These are phyloP conservation scores for Trichopria drosophilae DNA, from an alignment of 2,888 invertebrate species.

Conservation along the genomic window DNA sequence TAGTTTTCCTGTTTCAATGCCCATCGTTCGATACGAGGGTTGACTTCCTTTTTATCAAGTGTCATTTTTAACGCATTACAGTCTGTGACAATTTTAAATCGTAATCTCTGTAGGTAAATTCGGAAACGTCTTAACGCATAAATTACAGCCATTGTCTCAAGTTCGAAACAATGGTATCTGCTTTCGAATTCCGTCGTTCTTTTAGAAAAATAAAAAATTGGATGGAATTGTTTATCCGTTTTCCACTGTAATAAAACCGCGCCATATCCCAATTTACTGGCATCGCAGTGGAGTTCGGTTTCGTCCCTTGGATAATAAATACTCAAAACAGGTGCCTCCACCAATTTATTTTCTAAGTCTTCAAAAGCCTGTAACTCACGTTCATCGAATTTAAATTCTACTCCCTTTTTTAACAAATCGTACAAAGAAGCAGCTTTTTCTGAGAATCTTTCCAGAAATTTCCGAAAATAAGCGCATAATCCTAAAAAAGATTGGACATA, in stretches of 20 bases:
- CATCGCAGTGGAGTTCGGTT: constrained; percentile 25
- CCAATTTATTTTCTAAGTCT: too few species aligned
- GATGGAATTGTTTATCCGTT: constrained; percentile 35
- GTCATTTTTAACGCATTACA: constrained; percentile 38
- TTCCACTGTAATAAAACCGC: constrained; percentile 15
- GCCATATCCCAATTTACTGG: constrained; percentile 32
- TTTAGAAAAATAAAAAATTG: constrained; percentile 18
- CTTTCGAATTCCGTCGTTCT: constrained; percentile 9
- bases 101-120: constrained; percentile 36
- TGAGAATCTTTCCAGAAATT: not conserved
- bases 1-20: constrained; percentile 30
- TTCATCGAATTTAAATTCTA: not conserved
- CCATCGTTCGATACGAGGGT: constrained; percentile 34
- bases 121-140: constrained; percentile 35
- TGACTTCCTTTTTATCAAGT: constrained; percentile 34
- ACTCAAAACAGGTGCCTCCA: constrained; percentile 6
- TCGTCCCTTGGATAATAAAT: constrained; percentile 12
- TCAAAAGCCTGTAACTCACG: not conserved
- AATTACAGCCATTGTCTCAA: constrained; percentile 23
- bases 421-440: not conserved
- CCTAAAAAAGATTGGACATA: constrained; percentile 37
- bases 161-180: constrained; percentile 20
- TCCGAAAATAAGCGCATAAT: not conserved
- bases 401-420: not conserved
- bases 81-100: constrained; percentile 42